Evolutionary conservation across 2,113 vertebrate species (phyloP).

Genomic region (Otis tarda): DNA sequence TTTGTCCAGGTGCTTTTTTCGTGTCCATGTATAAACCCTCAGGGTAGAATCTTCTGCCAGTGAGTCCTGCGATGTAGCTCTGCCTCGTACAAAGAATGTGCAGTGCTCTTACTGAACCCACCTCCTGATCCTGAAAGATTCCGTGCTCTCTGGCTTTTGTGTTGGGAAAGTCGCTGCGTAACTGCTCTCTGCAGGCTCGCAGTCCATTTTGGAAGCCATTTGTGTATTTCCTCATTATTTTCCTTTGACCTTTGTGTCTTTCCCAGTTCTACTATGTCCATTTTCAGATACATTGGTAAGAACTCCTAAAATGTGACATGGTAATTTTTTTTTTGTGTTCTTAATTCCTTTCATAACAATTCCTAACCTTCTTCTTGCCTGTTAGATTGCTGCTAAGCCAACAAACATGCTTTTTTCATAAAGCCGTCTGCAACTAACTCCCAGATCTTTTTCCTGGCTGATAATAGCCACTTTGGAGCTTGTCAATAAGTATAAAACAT

Average conservation of each 20-base stretch:
- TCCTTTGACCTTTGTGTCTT: not conserved
- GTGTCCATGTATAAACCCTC: not conserved
- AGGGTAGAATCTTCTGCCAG: not conserved
- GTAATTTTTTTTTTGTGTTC: not conserved
- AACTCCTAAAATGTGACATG: not conserved
- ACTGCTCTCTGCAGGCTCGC: not conserved
- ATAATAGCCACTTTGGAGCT: no score
- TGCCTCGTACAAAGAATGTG: not conserved
- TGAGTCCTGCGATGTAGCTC: rapidly evolving
- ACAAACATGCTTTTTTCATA: not conserved
- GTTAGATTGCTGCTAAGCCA: not conserved
- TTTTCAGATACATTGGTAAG: not conserved
- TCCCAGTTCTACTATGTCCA: not conserved
- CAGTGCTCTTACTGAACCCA: rapidly evolving
- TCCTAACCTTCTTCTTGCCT: not conserved
- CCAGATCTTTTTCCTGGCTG: no score
- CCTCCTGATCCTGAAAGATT: not conserved
- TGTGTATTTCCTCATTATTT: not conserved
- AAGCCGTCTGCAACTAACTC: not conserved
- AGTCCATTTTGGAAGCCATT: not conserved
- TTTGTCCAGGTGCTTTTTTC: not conserved
- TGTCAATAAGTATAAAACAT: no score
- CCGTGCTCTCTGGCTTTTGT: not conserved
- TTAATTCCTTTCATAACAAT: no score
- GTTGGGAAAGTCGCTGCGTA: not conserved